Percentiles rank a stretch among this genome's conserved stretches.
phyloP scores from a whole-genome alignment of 2,797 vertebrate genomes.

The Enteromius afrohamiltoni region DNA sequence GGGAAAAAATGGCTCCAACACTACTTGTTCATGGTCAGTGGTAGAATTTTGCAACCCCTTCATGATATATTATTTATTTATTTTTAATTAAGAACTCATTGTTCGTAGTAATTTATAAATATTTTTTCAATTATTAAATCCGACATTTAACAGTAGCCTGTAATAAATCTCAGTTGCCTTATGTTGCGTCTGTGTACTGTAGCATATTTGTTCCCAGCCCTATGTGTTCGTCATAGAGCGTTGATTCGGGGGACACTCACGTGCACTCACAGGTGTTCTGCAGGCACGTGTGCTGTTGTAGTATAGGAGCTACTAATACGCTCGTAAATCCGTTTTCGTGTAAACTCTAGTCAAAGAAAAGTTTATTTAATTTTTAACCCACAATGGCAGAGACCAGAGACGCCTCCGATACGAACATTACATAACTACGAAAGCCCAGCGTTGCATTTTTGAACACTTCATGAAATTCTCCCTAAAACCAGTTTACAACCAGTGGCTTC shows the following conservation, averaged over 20 bases:
- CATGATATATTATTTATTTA: not conserved
- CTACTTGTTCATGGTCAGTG: not conserved
- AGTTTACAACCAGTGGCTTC: not conserved
- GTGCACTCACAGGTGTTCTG: not conserved
- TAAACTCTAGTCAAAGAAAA: not conserved
- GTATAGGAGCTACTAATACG: no score
- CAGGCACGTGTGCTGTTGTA: not conserved
- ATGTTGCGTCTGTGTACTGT: not conserved
- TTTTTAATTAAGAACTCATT: not conserved
- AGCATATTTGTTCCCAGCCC: not conserved
- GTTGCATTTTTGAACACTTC: not conserved
- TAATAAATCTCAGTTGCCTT: not conserved
- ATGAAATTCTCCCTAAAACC: not conserved
- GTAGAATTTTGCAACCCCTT: not conserved
- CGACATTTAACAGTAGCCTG: not conserved
- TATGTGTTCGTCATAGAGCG: not conserved
- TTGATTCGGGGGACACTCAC: not conserved
- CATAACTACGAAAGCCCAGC: not conserved
- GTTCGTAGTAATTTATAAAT: not conserved
- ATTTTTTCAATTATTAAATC: not conserved
- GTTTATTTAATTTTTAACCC: not conserved
- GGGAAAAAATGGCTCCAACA: no score
- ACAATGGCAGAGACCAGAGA: not conserved
- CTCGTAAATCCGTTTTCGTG: not conserved
- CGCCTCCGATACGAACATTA: not conserved